Conservation (phyloP, 2,888 invertebrate species). For the Elysia crispata region DNA sequence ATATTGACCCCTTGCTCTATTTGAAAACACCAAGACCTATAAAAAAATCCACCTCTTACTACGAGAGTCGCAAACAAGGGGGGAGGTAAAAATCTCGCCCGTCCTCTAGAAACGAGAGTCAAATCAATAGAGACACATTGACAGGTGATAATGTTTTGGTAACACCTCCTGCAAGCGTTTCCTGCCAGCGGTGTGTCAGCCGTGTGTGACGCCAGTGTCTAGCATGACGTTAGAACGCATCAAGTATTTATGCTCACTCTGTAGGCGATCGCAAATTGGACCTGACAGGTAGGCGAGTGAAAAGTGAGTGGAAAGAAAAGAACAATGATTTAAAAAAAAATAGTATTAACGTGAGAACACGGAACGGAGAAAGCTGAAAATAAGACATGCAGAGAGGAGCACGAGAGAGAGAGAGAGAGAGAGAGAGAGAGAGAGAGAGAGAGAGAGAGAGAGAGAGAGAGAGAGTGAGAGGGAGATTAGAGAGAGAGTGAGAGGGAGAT, state of each 20-base stretch:
- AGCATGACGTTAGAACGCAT: not conserved
- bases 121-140: too few species aligned
- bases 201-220: not conserved
- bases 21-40: too few species aligned
- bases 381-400: not conserved
- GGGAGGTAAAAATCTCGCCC: too few species aligned
- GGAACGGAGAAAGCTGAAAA: too few species aligned
- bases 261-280: not conserved
- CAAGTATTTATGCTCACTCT: not conserved
- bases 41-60: too few species aligned
- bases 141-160: too few species aligned
- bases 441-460: conserved; percentile 31
- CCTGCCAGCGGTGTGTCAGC: not conserved
- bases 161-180: too few species aligned
- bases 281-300: not conserved
- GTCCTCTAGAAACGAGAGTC: too few species aligned
- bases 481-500: not conserved
- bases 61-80: too few species aligned
- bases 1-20: too few species aligned
- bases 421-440: conserved; percentile 32
- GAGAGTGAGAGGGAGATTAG: not conserved
- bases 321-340: not conserved
- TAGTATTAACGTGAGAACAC: too few species aligned
- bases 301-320: not conserved
- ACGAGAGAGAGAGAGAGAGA: conserved; percentile 18